Conservation (phyloP, 64 coral and sea anemone species). For the Catalaphyllia jardinei region DNA sequence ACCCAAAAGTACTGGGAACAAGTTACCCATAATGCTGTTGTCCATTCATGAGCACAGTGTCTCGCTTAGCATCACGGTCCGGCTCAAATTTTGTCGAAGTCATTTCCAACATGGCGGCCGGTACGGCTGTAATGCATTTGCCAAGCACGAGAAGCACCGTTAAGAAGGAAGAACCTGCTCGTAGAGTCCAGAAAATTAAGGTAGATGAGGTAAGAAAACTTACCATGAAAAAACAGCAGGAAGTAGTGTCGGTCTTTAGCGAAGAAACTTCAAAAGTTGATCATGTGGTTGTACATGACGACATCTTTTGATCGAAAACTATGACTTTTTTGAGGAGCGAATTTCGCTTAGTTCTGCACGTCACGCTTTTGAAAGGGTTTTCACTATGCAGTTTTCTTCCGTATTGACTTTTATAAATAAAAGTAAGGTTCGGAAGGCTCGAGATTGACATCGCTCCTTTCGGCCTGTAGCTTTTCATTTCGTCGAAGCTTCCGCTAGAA, state of each 20-base stretch:
- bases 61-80: constrained; percentile 57
- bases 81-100: constrained; percentile 79
- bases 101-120: constrained; percentile 98
- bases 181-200: constrained; percentile 77
- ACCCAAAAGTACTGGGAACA: constrained; percentile 5
- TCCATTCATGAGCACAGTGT: neutral
- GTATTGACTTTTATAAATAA: neutral
- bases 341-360: neutral
- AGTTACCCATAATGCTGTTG: constrained; percentile 38
- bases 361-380: neutral
- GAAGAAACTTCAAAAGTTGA: constrained; percentile 33
- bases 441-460: neutral
- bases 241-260: neutral
- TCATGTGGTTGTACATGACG: constrained; percentile 68
- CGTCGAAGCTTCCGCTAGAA: neutral
- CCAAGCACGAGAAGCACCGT: constrained; percentile 82
- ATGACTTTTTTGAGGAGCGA: constrained; percentile 17
- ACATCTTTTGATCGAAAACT: constrained; percentile 69
- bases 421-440: neutral
- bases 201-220: constrained; percentile 72
- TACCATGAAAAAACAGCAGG: neutral
- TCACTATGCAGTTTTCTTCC: neutral
- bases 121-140: constrained; percentile 94
- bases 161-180: constrained; percentile 87
- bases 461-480: neutral